Conservation (phyloP, 2,113 vertebrate species). For the Panthera uncia region DNA sequence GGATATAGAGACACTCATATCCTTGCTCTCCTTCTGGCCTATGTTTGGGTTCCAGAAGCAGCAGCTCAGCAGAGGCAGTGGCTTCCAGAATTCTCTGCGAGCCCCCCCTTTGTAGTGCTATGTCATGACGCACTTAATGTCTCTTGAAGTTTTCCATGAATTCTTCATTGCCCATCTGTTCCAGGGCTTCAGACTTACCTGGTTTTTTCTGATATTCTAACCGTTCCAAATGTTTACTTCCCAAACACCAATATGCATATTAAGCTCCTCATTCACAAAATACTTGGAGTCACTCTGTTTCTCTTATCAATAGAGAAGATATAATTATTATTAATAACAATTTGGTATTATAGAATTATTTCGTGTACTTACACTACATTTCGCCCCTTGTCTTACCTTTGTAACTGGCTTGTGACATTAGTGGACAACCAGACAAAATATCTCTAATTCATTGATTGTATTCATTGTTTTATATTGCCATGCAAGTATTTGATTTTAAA, state of each 20-base stretch:
- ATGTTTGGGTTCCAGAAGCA: background rate
- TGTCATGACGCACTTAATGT: background rate
- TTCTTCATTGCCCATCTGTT: background rate
- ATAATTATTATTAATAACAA: background rate
- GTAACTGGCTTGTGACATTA: background rate
- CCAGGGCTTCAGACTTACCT: background rate
- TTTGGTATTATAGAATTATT: background rate
- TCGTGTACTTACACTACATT: background rate
- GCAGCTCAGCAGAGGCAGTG: background rate
- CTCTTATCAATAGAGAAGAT: background rate
- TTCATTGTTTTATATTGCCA: background rate
- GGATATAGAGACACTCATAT: background rate
- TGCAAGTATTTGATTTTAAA: background rate
- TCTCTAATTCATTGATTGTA: background rate
- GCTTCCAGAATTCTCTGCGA: background rate
- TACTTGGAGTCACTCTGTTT: background rate
- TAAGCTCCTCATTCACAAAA: background rate
- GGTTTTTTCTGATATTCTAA: background rate
- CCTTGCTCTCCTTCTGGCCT: background rate
- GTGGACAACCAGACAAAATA: background rate
- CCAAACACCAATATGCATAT: background rate
- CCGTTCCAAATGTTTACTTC: background rate
- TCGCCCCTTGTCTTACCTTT: background rate
- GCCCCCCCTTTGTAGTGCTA: background rate
- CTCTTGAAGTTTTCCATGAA: background rate